Evolutionary conservation across 2,797 vertebrate species (phyloP), one percentile per base, ranked within the genome.

Genomic region (Nasua narica): DNA sequence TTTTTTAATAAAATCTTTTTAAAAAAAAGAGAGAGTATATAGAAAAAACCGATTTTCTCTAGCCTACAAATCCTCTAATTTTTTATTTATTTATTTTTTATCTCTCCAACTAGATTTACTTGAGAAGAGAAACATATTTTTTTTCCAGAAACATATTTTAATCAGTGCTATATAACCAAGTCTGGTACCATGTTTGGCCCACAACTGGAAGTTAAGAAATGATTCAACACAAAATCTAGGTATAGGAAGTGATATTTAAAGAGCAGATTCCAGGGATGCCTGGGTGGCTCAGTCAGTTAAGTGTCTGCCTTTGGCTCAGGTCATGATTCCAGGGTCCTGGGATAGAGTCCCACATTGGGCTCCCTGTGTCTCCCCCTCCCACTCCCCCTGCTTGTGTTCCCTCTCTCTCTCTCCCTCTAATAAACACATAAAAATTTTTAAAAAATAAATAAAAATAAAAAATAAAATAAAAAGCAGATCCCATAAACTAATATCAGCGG

Each of bases 171-270:
- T 27, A 84, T 19, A 54, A 2, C 37, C 48, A 94, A 86, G 9
- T 65, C 43, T 70, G 21, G 12, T 58, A 54, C 13, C 50, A 95
- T 72, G 52, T 27, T 37, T 85, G 18, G n/a, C 32, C 96, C 6
- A 90, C 11, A 96, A 62, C 0, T 91, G 40, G 60, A 94, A 85
- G 32, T 77, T 52, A 96, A 48, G 77, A 93, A 94, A 67, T 62
- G 16, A 7, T 48, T 86, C 78, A 82, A 94, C 14, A 94, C 35
- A 96, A 93, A 95, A 84, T 91, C 7, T n/a, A 94, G 9, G 37
- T 7, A 40, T 87, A 87, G 54, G 18, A 92, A 86, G 27, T 87
- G 14, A 58, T 32, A 78, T 60, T 74, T 89, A 65, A 93, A 96
- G 94, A 81, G 54, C 12, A 88, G 48, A 91, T 43, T 92, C 16